These are phyloP conservation scores for Istiophorus platypterus DNA, from an alignment of 2,113 vertebrate genomes.

Conservation along the genomic window DNA sequence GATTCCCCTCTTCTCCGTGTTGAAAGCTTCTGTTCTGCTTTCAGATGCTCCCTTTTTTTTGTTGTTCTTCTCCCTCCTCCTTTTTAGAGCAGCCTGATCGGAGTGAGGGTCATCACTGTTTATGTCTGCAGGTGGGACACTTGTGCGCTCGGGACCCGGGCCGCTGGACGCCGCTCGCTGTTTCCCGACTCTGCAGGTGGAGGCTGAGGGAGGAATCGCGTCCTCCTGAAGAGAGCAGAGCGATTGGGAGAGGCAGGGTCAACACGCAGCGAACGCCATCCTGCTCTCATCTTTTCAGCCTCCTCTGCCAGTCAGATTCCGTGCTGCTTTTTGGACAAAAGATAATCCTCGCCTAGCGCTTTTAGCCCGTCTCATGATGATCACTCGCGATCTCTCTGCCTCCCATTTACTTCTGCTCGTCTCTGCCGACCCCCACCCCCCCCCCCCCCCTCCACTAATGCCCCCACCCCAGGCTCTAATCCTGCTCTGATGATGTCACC, in stretches of 20 bases:
- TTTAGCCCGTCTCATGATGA: slow-evolving; percentile 44
- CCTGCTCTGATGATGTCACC: slow-evolving; percentile 76
- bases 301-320: slow-evolving; percentile 10
- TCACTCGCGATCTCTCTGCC: slow-evolving; percentile 29
- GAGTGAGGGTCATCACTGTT: slow-evolving; percentile 47
- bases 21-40: slow-evolving; percentile 20
- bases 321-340: slow-evolving; percentile 34
- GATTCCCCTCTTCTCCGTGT: slow-evolving; percentile 23
- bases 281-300: slow-evolving; percentile 25
- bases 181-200: slow-evolving; percentile 16
- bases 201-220: slow-evolving; percentile 9
- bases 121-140: slow-evolving; percentile 49
- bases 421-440: slow-evolving; percentile 29
- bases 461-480: slow-evolving; percentile 70
- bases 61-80: background rate
- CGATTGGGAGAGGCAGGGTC: slow-evolving; percentile 22
- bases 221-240: slow-evolving; percentile 46
- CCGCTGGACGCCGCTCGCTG: background rate
- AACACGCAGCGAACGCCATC: slow-evolving; percentile 23
- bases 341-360: slow-evolving; percentile 47
- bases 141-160: slow-evolving; percentile 3
- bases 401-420: slow-evolving; percentile 10
- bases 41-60: background rate
- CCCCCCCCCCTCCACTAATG: slow-evolving; percentile 45
- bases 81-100: slow-evolving; percentile 35